phyloP scores from a whole-genome alignment of 1,140 invertebrate genomes.

The Pseudachorutes palmiensis region DNA sequence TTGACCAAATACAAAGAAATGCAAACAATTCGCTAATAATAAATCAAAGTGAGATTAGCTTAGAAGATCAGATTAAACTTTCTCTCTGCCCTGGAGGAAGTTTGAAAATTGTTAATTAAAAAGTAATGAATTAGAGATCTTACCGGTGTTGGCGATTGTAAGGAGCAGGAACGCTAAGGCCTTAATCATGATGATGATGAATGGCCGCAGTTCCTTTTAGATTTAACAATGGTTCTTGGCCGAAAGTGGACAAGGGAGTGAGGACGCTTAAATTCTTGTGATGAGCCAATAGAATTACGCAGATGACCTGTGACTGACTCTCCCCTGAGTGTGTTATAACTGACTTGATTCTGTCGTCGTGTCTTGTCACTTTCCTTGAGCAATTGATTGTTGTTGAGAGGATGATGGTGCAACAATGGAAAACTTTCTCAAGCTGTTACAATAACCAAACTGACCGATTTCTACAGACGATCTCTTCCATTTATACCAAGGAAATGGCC shows the following conservation, averaged over 20 bases:
- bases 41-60: too few relatives aligned
- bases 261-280: not conserved
- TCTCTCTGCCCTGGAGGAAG: too few relatives aligned
- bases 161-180: conserved; percentile 16
- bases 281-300: too few relatives aligned
- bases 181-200: conserved; percentile 15
- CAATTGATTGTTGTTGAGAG: not conserved
- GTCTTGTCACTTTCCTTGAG: not conserved
- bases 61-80: not conserved
- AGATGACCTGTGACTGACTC: not conserved
- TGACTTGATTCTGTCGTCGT: not conserved
- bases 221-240: not conserved
- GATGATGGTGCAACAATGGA: conserved; percentile 6
- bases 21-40: too few relatives aligned
- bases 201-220: not conserved
- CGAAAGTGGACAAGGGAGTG: not conserved
- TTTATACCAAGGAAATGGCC: conserved; percentile 18
- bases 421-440: conserved; percentile 30
- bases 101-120: not conserved
- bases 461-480: conserved; percentile 23
- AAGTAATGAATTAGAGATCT: conserved; percentile 8
- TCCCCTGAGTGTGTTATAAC: too few relatives aligned
- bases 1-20: too few relatives aligned
- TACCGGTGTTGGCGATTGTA: conserved; percentile 22
- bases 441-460: conserved; percentile 30